phyloP scores from a whole-genome alignment of 2,797 vertebrate species.

The Orestias chungarensis region DNA sequence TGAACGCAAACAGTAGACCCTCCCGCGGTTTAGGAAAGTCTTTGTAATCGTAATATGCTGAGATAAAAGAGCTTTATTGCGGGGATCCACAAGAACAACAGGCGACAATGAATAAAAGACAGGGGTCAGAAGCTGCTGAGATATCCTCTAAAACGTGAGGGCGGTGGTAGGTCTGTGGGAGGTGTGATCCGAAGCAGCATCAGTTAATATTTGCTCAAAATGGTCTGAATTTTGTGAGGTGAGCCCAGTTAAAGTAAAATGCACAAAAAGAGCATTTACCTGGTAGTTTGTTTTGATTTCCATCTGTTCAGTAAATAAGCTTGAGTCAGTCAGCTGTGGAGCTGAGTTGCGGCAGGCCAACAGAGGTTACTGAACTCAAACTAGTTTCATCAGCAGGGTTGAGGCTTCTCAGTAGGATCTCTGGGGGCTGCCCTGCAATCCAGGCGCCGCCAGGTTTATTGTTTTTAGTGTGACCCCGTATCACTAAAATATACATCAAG shows the following conservation, averaged over 20 bases:
- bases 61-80: conserved; percentile 45
- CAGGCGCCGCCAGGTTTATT: too few species aligned
- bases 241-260: conserved; percentile 8
- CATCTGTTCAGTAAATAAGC: too few species aligned
- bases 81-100: conserved; percentile 34
- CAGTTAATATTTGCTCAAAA: conserved; percentile 15
- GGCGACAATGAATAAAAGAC: conserved; percentile 34
- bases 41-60: conserved; percentile 54
- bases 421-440: too few species aligned
- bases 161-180: not conserved
- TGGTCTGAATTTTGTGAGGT: conserved; percentile 11
- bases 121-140: conserved; percentile 46
- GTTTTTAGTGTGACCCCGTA: too few species aligned
- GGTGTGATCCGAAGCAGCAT: conserved; percentile 3
- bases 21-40: conserved; percentile 50
- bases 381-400: too few species aligned
- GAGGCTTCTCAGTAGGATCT: too few species aligned
- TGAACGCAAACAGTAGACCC: conserved; percentile 52
- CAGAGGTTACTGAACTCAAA: too few species aligned
- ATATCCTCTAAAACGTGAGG: conserved; percentile 37
- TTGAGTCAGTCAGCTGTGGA: not conserved
- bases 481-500: not conserved
- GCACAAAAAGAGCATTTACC: not conserved
- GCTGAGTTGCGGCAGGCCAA: not conserved
- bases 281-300: not conserved